These are phyloP conservation scores for Ammodytes marinus DNA, from an alignment of 2,113 vertebrate species.

Conservation along the genomic window DNA sequence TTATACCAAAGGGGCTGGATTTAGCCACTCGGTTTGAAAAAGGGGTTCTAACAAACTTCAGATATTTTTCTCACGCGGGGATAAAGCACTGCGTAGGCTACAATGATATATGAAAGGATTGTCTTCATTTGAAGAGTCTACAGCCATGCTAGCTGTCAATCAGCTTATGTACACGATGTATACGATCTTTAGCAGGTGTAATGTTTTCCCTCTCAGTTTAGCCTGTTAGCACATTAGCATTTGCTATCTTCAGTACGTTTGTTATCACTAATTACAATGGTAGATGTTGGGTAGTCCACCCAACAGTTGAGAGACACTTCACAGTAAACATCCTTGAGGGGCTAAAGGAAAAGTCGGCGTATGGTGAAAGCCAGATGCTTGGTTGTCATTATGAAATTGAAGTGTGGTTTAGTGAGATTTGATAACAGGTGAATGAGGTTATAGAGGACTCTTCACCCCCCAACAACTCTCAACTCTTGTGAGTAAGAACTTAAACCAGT, in stretches of 20 bases:
- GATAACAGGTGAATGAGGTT: neutral
- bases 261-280: too few relatives aligned
- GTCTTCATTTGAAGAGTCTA: neutral
- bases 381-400: neutral
- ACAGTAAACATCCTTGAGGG: too few relatives aligned
- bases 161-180: too few relatives aligned
- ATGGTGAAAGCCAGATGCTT: too few relatives aligned
- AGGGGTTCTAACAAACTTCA: neutral
- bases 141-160: neutral
- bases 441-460: neutral
- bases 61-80: constrained; percentile 6
- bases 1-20: constrained; percentile 35
- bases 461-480: neutral
- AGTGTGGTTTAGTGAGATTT: neutral
- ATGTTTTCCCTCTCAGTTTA: neutral
- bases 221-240: neutral
- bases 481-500: neutral
- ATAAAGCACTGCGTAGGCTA: neutral
- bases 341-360: too few relatives aligned
- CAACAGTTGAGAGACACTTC: too few relatives aligned
- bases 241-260: neutral
- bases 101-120: neutral
- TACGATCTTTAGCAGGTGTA: neutral
- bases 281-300: neutral
- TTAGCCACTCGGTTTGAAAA: constrained; percentile 32